Percentiles rank a stretch among this genome's conserved stretches.
phyloP scores from a whole-genome alignment of 2,797 vertebrate genomes.

The Lophius americanus region DNA sequence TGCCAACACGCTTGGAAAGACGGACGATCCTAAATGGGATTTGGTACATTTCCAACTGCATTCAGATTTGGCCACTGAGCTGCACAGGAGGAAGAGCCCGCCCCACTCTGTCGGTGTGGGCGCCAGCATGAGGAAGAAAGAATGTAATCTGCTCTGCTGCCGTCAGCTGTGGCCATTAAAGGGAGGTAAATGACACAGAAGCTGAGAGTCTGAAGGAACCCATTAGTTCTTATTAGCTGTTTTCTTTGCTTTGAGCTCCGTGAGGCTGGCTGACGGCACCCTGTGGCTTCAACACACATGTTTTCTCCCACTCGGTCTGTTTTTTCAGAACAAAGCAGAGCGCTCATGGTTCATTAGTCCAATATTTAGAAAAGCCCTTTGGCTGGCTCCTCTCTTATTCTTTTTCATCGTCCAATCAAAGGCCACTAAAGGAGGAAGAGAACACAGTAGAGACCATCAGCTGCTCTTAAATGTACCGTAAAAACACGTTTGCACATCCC shows the following conservation, averaged over 20 bases:
- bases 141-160: constrained; percentile 37
- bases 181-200: constrained; percentile 40
- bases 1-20: constrained; percentile 30
- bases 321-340: constrained; percentile 32
- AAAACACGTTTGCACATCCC: not conserved
- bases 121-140: constrained; percentile 29
- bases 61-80: constrained; percentile 26
- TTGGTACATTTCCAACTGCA: constrained; percentile 30
- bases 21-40: constrained; percentile 39
- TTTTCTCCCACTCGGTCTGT: constrained; percentile 22
- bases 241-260: constrained; percentile 50
- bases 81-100: constrained; percentile 29
- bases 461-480: not conserved
- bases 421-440: constrained; percentile 7
- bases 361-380: constrained; percentile 27
- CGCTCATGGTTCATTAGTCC: constrained; percentile 41
- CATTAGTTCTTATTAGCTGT: constrained; percentile 55
- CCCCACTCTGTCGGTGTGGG: constrained; percentile 14
- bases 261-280: constrained; percentile 32
- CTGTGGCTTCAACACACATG: constrained; percentile 16
- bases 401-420: constrained; percentile 31
- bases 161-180: constrained; percentile 49
- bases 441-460: constrained; percentile 4
- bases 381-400: constrained; percentile 23
- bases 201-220: constrained; percentile 20